Percentiles rank a stretch among this genome's conserved stretches.
Conservation (phyloP, 1,140 invertebrate genomes). For the Holotrichia oblita region DNA sequence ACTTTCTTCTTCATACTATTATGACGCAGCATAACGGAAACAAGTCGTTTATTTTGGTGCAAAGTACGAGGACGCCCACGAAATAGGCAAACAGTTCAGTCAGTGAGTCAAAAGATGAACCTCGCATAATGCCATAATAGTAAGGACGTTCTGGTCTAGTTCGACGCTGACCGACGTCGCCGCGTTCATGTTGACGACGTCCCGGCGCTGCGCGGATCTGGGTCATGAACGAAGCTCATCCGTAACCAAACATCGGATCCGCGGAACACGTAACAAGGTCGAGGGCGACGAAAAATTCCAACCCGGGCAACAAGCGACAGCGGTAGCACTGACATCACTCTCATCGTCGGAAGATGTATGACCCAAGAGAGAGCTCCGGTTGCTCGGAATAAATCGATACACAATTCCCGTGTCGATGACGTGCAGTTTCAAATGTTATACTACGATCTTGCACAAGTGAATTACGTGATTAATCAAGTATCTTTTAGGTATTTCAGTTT, state of each 20-base stretch:
- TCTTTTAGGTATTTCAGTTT: too few relatives aligned
- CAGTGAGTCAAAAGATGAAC: background rate
- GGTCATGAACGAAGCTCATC: conserved; percentile 27
- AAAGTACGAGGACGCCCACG: background rate
- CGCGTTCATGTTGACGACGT: background rate
- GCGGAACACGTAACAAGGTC: conserved; percentile 34
- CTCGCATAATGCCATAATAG: background rate
- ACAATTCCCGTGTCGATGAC: background rate
- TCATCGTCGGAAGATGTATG: background rate
- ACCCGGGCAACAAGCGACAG: background rate
- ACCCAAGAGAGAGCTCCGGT: background rate
- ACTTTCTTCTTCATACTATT: too few relatives aligned
- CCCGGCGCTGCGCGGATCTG: conserved; percentile 23
- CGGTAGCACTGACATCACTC: too few relatives aligned
- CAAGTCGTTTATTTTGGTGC: conserved; percentile 4
- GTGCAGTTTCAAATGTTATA: background rate
- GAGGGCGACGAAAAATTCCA: conserved; percentile 26
- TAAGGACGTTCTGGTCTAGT: conserved; percentile 1
- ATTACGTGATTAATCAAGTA: too few relatives aligned
- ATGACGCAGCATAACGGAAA: background rate
- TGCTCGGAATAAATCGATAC: background rate
- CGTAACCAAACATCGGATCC: conserved; percentile 20
- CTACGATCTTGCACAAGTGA: background rate
- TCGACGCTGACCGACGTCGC: background rate
- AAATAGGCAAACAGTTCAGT: background rate